phyloP scores from a whole-genome alignment of 1,140 invertebrate species.

The Heterodera carotae region DNA sequence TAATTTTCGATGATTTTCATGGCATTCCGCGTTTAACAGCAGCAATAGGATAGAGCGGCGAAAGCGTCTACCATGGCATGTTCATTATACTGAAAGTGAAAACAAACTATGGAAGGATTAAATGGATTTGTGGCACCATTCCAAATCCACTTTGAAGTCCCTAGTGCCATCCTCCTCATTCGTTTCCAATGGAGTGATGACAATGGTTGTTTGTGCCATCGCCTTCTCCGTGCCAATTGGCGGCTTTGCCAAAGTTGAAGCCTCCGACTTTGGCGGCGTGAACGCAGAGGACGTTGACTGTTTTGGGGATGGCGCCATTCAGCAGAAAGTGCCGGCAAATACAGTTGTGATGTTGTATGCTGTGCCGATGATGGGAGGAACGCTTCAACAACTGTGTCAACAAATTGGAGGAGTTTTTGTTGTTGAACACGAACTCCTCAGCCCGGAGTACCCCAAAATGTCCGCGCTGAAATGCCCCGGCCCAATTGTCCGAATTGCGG shows the following conservation, averaged over 20 bases:
- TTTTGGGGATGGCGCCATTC: background rate
- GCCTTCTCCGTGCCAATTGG: background rate
- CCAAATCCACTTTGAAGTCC: no score
- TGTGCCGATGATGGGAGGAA: background rate
- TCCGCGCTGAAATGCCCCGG: background rate
- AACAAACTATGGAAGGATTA: no score
- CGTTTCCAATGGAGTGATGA: no score
- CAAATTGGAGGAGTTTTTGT: background rate
- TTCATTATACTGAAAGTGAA: no score
- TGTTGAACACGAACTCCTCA: no score
- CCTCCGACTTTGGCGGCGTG: background rate
- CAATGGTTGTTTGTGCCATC: background rate
- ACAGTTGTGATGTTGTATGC: background rate
- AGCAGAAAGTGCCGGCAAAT: background rate
- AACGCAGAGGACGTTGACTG: background rate
- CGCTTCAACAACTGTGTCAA: background rate
- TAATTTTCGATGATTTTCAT: no score
- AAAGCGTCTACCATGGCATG: no score
- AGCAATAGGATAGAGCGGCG: no score
- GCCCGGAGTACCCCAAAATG: no score
- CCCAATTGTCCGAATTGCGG: background rate
- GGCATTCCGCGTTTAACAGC: no score
- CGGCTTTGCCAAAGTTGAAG: background rate
- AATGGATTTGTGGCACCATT: no score
- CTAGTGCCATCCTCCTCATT: background rate